Conservation (phyloP, 2,797 vertebrate species). For the Hemibagrus guttatus region DNA sequence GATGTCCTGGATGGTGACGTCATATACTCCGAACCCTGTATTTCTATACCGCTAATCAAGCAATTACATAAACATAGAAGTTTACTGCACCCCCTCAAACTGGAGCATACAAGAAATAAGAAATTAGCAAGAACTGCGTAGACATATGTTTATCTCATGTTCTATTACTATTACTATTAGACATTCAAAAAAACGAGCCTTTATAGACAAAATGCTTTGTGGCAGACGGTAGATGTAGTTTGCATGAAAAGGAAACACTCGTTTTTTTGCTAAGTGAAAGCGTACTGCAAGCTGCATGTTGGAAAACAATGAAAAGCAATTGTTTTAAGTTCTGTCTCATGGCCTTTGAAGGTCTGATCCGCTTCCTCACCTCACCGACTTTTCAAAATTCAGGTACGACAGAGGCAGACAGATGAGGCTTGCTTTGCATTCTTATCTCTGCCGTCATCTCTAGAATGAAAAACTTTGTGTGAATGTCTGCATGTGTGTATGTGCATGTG, state of each 20-base stretch:
- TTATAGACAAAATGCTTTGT: not conserved
- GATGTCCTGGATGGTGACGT: slow-evolving; percentile 48
- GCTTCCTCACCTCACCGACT: slow-evolving; percentile 51
- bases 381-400: slow-evolving; percentile 50
- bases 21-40: slow-evolving; percentile 26
- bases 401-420: slow-evolving; percentile 47
- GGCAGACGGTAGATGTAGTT: not conserved
- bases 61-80: slow-evolving; percentile 31
- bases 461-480: slow-evolving; percentile 68
- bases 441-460: slow-evolving; percentile 75
- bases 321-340: slow-evolving; percentile 49
- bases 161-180: not conserved
- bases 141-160: not conserved
- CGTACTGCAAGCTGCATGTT: slow-evolving; percentile 24
- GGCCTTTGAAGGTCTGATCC: slow-evolving; percentile 58
- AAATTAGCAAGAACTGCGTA: not conserved
- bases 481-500: slow-evolving; percentile 7
- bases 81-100: not conserved
- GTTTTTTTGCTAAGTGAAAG: slow-evolving; percentile 36
- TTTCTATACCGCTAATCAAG: slow-evolving; percentile 26
- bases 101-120: not conserved
- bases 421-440: slow-evolving; percentile 70
- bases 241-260: slow-evolving; percentile 45
- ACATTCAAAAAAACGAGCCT: not conserved
- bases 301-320: slow-evolving; percentile 48